phyloP scores from a whole-genome alignment of 2,113 vertebrate species.

The Oceanites oceanicus region DNA sequence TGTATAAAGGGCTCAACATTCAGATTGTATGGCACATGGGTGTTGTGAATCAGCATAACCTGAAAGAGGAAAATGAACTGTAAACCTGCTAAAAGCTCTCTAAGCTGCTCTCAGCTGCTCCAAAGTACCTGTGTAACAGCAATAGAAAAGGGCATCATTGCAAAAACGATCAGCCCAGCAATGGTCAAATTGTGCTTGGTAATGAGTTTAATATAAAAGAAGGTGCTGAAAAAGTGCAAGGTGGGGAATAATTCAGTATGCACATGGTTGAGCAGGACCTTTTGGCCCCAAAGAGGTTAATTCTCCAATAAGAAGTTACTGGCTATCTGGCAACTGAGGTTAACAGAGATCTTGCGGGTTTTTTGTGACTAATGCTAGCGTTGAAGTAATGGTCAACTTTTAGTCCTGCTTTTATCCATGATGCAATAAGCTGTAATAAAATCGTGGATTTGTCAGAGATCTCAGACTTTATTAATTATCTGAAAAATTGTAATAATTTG shows the following conservation, averaged over 20 bases:
- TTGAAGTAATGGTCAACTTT: not conserved
- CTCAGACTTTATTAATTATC: not conserved
- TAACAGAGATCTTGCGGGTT: not conserved
- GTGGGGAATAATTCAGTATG: not conserved
- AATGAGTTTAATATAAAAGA: not conserved
- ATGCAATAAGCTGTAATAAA: not conserved
- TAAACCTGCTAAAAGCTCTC: not conserved
- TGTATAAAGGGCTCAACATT: not conserved
- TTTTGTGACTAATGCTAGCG: not conserved
- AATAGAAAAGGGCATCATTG: not conserved
- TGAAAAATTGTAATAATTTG: not conserved
- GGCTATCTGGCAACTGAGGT: not conserved
- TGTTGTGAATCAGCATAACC: not conserved
- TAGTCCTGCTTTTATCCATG: not conserved
- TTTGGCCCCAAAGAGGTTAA: not conserved
- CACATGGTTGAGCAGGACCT: not conserved
- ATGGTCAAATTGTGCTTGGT: not conserved
- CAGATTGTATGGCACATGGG: not conserved
- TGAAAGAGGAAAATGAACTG: not conserved
- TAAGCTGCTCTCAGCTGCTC: not conserved
- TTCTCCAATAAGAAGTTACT: not conserved
- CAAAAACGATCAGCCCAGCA: not conserved
- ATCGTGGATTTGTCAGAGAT: not conserved
- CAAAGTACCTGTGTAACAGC: not conserved
- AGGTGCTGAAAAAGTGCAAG: not conserved